Evolutionary conservation across 2,797 vertebrate genomes (phyloP).

Genomic region (Ibycter americanus): DNA sequence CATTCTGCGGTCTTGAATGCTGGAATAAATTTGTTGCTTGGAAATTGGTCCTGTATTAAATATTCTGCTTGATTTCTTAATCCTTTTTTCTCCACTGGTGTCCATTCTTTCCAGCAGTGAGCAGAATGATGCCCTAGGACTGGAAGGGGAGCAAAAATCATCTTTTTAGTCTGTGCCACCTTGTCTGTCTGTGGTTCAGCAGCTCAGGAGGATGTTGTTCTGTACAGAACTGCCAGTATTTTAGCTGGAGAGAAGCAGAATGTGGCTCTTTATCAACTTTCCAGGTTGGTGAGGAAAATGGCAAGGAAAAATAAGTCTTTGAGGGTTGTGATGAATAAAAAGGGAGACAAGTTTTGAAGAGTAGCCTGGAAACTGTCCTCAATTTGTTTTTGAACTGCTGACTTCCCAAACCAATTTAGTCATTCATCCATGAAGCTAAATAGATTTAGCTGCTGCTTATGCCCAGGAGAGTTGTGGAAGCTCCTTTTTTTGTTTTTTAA

Average conservation of each 20-base stretch:
- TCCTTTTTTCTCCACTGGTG: background rate
- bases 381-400: background rate
- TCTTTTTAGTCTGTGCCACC: background rate
- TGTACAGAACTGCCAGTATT: background rate
- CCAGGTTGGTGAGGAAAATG: background rate
- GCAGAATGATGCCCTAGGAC: background rate
- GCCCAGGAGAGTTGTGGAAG: background rate
- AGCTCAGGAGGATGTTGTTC: background rate
- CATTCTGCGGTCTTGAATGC: background rate
- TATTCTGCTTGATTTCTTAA: background rate
- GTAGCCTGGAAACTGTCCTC: background rate
- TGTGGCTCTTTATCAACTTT: background rate
- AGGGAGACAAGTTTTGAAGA: background rate
- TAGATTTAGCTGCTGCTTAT: background rate
- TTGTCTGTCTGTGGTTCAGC: background rate
- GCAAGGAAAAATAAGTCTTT: background rate
- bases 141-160: background rate
- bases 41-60: background rate
- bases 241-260: background rate
- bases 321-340: background rate
- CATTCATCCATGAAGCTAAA: conserved; percentile 16
- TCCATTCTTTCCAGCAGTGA: background rate
- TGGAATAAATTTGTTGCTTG: background rate
- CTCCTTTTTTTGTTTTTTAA: background rate
- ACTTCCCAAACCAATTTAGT: conserved; percentile 17